phyloP scores from a whole-genome alignment of 2,113 vertebrate genomes.

The Petaurus breviceps region DNA sequence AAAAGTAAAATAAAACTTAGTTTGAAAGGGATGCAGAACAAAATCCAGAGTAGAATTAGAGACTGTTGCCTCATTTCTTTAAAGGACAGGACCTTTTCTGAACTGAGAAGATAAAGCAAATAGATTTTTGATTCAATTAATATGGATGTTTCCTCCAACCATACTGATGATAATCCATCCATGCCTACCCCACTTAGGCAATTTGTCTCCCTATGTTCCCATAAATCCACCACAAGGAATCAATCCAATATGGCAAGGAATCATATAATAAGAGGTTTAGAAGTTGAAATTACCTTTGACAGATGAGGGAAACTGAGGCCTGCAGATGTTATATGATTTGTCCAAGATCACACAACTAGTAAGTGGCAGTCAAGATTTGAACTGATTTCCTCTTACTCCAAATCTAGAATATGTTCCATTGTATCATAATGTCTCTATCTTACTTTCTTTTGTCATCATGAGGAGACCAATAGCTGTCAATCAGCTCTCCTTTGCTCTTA shows the following conservation, averaged over 20 bases:
- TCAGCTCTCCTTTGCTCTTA: background rate
- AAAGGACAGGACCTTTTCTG: background rate
- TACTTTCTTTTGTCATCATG: background rate
- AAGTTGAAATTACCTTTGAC: background rate
- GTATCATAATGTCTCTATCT: background rate
- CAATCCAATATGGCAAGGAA: background rate
- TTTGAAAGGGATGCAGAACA: background rate
- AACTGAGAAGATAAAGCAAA: background rate
- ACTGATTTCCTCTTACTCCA: background rate
- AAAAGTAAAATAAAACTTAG: background rate
- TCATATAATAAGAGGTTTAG: background rate
- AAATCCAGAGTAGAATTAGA: background rate
- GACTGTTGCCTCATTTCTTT: background rate
- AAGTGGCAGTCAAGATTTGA: background rate
- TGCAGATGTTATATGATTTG: background rate
- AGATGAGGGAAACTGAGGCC: background rate
- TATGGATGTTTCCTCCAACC: background rate
- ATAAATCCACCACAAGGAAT: background rate
- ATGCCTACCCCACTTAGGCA: background rate
- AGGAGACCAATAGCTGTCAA: background rate
- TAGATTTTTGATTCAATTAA: background rate
- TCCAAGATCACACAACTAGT: too few species aligned
- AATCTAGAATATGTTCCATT: background rate
- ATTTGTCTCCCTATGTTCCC: background rate
- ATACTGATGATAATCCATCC: background rate